Evolutionary conservation across 2,797 vertebrate species (phyloP).

Genomic region (Iguana delicatissima): DNA sequence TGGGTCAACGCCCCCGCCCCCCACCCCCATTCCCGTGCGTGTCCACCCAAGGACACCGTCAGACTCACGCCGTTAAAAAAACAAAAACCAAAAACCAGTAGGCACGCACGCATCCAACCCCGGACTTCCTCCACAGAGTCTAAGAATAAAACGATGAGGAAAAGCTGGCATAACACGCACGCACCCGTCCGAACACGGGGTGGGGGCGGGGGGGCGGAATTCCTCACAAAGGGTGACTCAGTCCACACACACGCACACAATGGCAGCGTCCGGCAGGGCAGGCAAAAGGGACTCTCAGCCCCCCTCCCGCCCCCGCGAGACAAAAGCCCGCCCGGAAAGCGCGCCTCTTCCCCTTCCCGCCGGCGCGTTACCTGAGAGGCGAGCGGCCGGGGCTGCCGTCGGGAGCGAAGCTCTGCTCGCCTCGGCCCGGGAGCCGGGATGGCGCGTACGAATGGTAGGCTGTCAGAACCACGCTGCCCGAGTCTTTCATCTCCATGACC

Average conservation of each 20-base stretch:
- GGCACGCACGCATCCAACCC: background rate
- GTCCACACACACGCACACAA: background rate
- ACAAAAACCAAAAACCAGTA: no score
- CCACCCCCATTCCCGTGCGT: background rate
- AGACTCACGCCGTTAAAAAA: background rate
- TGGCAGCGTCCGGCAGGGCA: rapidly evolving
- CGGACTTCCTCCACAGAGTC: background rate
- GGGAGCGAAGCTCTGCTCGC: slow-evolving; percentile 79
- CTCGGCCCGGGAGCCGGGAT: slow-evolving; percentile 72
- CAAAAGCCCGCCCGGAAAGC: background rate
- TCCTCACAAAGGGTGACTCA: rapidly evolving
- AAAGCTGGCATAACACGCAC: background rate
- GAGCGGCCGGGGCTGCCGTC: slow-evolving; percentile 75
- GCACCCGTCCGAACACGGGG: no score
- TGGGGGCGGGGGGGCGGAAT: no score
- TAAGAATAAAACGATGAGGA: rapidly evolving
- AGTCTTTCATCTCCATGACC: slow-evolving; percentile 86
- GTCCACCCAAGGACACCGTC: background rate
- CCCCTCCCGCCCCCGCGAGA: no score
- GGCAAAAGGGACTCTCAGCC: background rate
- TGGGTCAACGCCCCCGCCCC: slow-evolving; percentile 13
- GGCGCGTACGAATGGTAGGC: slow-evolving; percentile 87
- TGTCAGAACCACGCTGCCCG: slow-evolving; percentile 88
- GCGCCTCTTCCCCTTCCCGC: background rate
- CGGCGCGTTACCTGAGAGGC: slow-evolving; percentile 78